These are phyloP conservation scores for Petroica traversi DNA, from an alignment of 2,113 vertebrate genomes.

Conservation along the genomic window DNA sequence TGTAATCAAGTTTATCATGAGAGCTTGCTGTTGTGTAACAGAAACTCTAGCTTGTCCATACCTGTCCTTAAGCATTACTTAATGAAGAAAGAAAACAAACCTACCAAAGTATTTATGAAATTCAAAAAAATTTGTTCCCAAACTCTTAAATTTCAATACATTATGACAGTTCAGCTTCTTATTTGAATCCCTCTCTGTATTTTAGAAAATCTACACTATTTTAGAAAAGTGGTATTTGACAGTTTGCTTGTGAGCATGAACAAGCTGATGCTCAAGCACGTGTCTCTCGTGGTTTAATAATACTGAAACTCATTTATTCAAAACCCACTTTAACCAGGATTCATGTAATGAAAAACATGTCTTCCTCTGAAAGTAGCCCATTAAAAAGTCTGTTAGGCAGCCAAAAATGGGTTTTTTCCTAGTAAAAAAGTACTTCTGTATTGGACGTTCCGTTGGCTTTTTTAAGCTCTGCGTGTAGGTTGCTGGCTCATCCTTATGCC, in stretches of 20 bases:
- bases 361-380: neutral
- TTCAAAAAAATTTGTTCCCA: constrained; percentile 69
- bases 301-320: constrained; percentile 22
- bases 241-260: neutral
- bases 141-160: neutral
- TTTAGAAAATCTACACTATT: neutral
- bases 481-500: neutral
- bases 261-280: neutral
- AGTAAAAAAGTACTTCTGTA: neutral
- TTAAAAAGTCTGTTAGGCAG: neutral
- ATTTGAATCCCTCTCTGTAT: neutral
- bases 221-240: neutral
- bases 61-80: constrained; percentile 78
- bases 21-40: constrained; percentile 81
- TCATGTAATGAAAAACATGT: neutral
- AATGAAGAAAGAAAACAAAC: constrained; percentile 75
- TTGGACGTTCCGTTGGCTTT: neutral
- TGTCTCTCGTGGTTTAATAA: neutral
- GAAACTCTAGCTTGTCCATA: constrained; percentile 82
- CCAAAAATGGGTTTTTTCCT: neutral
- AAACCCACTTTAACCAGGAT: neutral
- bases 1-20: constrained; percentile 76
- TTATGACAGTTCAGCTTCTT: neutral
- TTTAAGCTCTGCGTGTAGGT: neutral
- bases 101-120: constrained; percentile 71